Evolutionary conservation across 2,888 invertebrate genomes (phyloP), one percentile per base, ranked within the genome.

Genomic region (Aphidoletes aphidimyza): DNA sequence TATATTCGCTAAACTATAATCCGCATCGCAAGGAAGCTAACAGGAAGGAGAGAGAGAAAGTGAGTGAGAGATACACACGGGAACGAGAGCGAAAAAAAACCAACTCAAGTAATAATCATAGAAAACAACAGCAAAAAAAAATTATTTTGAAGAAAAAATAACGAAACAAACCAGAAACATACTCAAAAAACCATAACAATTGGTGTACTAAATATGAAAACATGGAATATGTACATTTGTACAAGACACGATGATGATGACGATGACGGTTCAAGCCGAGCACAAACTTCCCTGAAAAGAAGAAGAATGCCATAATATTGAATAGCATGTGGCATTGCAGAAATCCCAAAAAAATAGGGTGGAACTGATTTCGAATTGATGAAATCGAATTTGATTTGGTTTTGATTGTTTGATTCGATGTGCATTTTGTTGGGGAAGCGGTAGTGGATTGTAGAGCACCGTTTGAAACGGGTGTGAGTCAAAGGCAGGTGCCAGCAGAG

Each of bases 221-320:
- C 30, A 69, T 69, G 69, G 34, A 34, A 69, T 34, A 69, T 14
- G 30, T 9, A 69, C 69, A 69, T 30, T 5, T 14, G 22, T n/a
- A 69, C 34, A n/a, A 9, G 26, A 54, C 8, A 54, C 26, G 54
- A n/a, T 22, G 26, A 69, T 69, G 69, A 69, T 26, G 34, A 69
- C 14, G 69, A 69, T 69, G 69, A 69, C 30, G 69, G 14, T 2
- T 69, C 69, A 69, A 69, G n/a, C 69, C 34, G 30, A 69, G n/a
- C 30, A 14, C n/a, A 69, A 69, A 69, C 69, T 30, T 69, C 69
- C 14, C 1, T 69, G 14, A 69, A 69, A 69, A n/a, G n/a, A n/a
- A n/a, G n/a, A n/a, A n/a, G n/a, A 69, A 69, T 69, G 69, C 69
- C 69, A 69, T 69, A 69, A 69, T 69, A 69, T 69, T 30, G 17